Conservation (phyloP, 1,140 invertebrate species). For the Cotesia chilonis region DNA sequence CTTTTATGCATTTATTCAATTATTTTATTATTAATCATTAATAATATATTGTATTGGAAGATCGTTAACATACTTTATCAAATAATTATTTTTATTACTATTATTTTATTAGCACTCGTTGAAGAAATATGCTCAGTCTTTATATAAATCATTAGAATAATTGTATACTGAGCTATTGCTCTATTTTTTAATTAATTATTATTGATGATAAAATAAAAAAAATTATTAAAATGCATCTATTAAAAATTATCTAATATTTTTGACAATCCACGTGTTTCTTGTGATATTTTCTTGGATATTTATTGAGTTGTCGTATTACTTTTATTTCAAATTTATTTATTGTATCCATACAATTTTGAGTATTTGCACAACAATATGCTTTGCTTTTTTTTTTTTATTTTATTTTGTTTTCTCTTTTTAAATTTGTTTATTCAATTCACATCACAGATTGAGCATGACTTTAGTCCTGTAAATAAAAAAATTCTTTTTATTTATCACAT, state of each 20-base stretch:
- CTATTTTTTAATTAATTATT: conserved; percentile 27
- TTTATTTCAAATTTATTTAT: not conserved
- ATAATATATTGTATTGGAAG: conserved; percentile 16
- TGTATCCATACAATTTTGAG: not conserved
- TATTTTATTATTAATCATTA: not conserved
- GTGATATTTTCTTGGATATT: not conserved
- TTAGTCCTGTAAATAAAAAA: conserved; percentile 22
- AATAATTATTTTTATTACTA: not conserved
- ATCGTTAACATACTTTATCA: conserved; percentile 27
- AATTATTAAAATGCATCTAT: conserved; percentile 20
- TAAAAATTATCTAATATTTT: conserved; percentile 13
- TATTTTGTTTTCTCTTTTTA: conserved; percentile 14
- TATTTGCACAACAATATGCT: not conserved
- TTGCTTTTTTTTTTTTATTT: conserved; percentile 11
- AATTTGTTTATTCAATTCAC: conserved; percentile 9
- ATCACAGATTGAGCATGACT: conserved; percentile 33
- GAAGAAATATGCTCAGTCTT: conserved; percentile 13
- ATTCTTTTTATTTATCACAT: not conserved
- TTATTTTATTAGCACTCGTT: not conserved
- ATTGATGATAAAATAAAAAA: conserved; percentile 14
- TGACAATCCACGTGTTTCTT: not conserved
- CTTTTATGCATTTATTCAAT: not conserved
- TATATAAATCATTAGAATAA: conserved; percentile 4
- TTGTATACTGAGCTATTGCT: conserved; percentile 30
- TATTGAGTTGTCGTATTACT: not conserved